Evolutionary conservation across 2,113 vertebrate species (phyloP), one percentile per base, ranked within the genome.

Genomic region (Zosterops pallidus): DNA sequence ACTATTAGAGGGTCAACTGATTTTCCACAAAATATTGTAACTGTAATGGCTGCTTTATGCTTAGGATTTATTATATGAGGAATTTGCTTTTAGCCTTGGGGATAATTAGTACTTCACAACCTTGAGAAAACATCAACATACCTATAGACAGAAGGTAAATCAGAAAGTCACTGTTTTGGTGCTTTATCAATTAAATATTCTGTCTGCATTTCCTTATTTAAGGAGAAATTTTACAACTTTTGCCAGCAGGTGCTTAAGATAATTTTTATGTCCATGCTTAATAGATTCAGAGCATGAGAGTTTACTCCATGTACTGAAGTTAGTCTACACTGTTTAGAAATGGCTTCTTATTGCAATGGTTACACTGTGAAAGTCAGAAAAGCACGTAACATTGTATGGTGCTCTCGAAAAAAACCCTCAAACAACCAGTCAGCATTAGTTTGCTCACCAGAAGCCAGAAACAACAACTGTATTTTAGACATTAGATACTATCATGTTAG

Each of bases 401-500:
- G 41, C 56, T 71, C 37, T 88, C 39, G 50, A 83, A 60, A 68
- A 75, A 76, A 89, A 39, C 39, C 39, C 37, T 39, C 39, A 39
- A 39, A 39, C 39, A 47, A 72, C 11, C 31, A 31, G 47, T 86
- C 75, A 56, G 12, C 14, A 17, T 49, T 85, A 52, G n/a, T 64
- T 91, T 75, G 22, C 25, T 77, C 52, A 50, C 31, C 50, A 56
- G 37, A 78, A 93, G 55, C 56, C 83, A 78, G 56, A 82, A 95
- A 67, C 33, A 91, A 59, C 56, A 79, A 22, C 5, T 41, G n/a
- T 42, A 67, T 44, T 50, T 67, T 68, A 89, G 69, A 49, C 44
- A 71, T 64, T 41, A 81, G 18, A 14, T 33, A 15, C 57, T 63
- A 20, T 63, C 46, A 9, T 52, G 49, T 16, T 62, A 49, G 28